Percentiles rank a stretch among this genome's conserved stretches.
Conservation (phyloP, 2,113 vertebrate species). For the Laticauda colubrina region DNA sequence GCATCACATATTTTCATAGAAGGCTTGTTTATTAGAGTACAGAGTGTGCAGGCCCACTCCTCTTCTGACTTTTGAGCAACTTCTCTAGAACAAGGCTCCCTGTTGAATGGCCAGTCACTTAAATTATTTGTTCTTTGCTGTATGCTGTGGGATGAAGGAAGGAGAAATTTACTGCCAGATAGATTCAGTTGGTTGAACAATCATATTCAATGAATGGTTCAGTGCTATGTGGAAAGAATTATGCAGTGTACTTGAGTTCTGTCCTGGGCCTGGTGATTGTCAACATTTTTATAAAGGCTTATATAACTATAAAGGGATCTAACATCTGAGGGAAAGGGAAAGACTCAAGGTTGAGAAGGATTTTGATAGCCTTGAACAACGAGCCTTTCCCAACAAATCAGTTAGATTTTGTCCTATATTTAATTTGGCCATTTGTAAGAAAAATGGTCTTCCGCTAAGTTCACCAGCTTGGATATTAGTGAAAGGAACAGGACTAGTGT, state of each 20-base stretch:
- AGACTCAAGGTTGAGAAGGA: not conserved
- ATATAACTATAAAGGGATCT: not conserved
- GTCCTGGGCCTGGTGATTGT: not conserved
- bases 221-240: not conserved
- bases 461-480: not conserved
- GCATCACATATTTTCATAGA: slow-evolving; percentile 79
- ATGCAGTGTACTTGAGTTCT: not conserved
- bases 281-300: not conserved
- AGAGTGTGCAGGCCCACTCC: slow-evolving; percentile 83
- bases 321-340: not conserved
- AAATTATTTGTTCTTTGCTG: slow-evolving; percentile 75
- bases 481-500: not conserved
- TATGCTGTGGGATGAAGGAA: slow-evolving; percentile 67
- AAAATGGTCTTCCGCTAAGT: not conserved
- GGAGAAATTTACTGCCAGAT: slow-evolving; percentile 35
- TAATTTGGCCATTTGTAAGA: not conserved
- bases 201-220: not conserved
- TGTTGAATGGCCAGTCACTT: slow-evolving; percentile 69
- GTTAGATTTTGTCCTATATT: not conserved
- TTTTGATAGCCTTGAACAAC: not conserved
- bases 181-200: not conserved
- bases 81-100: slow-evolving; percentile 51
- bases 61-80: slow-evolving; percentile 79
- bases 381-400: not conserved
- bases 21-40: slow-evolving; percentile 87